These are phyloP conservation scores for Notolepis coatsorum DNA, from an alignment of 2,797 vertebrate genomes.

Conservation along the genomic window DNA sequence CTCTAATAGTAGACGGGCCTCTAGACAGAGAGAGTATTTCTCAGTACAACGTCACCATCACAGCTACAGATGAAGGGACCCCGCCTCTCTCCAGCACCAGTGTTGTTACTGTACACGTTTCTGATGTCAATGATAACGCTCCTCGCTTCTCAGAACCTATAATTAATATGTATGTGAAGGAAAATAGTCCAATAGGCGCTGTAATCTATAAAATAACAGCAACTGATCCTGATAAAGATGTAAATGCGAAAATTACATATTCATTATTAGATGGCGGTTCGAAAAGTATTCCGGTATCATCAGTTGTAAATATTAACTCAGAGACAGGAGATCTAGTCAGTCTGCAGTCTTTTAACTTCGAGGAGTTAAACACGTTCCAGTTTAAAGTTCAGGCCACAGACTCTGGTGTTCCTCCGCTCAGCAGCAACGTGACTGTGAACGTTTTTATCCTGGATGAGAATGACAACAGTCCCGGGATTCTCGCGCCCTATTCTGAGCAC, in stretches of 20 bases:
- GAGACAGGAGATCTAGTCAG: slow-evolving; percentile 61
- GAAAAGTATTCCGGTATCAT: slow-evolving; percentile 34
- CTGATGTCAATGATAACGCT: slow-evolving; percentile 81
- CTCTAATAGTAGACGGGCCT: slow-evolving; percentile 59
- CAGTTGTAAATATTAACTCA: slow-evolving; percentile 63
- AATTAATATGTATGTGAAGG: slow-evolving; percentile 73
- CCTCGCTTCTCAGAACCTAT: slow-evolving; percentile 69
- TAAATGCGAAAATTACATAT: slow-evolving; percentile 75
- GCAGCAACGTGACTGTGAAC: slow-evolving; percentile 60
- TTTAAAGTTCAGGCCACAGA: slow-evolving; percentile 65
- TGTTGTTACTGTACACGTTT: slow-evolving; percentile 61
- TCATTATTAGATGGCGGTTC: slow-evolving; percentile 37
- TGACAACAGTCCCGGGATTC: slow-evolving; percentile 50
- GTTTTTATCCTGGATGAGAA: slow-evolving; percentile 60
- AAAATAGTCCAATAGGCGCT: slow-evolving; percentile 75
- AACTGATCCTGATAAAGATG: slow-evolving; percentile 67
- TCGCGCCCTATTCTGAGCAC: slow-evolving; percentile 81
- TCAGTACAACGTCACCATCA: slow-evolving; percentile 64
- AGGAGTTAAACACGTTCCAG: slow-evolving; percentile 59
- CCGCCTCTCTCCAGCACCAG: slow-evolving; percentile 65
- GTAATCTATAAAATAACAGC: slow-evolving; percentile 69
- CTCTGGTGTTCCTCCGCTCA: slow-evolving; percentile 61
- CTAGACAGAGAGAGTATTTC: slow-evolving; percentile 71
- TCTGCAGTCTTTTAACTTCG: slow-evolving; percentile 67
- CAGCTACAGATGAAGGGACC: slow-evolving; percentile 65